phyloP scores from a whole-genome alignment of 2,113 vertebrate genomes.

The Scophthalmus maximus region DNA sequence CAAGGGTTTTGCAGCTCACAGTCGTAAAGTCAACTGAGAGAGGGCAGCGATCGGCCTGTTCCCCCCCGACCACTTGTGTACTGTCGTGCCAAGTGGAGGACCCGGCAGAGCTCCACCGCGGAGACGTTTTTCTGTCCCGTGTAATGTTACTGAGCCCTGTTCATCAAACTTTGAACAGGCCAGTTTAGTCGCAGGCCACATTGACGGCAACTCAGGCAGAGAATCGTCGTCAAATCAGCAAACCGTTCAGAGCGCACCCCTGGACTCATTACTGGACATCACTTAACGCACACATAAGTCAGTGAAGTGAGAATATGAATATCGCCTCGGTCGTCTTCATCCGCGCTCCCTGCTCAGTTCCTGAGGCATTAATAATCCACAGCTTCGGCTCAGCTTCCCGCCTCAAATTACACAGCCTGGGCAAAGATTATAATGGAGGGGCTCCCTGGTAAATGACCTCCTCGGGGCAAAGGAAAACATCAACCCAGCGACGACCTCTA shows the following conservation, averaged over 20 bases:
- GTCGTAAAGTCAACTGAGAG: too few species aligned
- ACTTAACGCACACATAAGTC: not conserved
- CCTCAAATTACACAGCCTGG: conserved; percentile 65
- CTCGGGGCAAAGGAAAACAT: not conserved
- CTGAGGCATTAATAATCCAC: conserved; percentile 74
- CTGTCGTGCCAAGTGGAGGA: conserved; percentile 10
- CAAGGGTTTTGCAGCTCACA: not conserved
- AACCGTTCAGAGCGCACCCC: too few species aligned
- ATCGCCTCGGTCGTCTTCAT: conserved; percentile 30
- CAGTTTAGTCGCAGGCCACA: conserved; percentile 24
- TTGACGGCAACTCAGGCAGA: not conserved
- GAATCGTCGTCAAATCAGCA: not conserved
- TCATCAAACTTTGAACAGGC: conserved; percentile 72
- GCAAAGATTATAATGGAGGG: conserved; percentile 50
- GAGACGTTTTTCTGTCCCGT: conserved; percentile 3
- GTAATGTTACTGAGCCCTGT: conserved; percentile 56
- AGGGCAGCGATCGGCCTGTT: too few species aligned
- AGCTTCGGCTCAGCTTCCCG: conserved; percentile 58
- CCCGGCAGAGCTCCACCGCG: conserved; percentile 4
- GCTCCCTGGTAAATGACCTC: conserved; percentile 55
- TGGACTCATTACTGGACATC: not conserved
- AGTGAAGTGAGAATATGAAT: conserved; percentile 11
- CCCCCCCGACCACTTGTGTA: not conserved
- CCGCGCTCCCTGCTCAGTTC: conserved; percentile 58
- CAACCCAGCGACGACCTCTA: too few species aligned